phyloP scores from a whole-genome alignment of 1,140 invertebrate genomes.

The Eumaeus atala region DNA sequence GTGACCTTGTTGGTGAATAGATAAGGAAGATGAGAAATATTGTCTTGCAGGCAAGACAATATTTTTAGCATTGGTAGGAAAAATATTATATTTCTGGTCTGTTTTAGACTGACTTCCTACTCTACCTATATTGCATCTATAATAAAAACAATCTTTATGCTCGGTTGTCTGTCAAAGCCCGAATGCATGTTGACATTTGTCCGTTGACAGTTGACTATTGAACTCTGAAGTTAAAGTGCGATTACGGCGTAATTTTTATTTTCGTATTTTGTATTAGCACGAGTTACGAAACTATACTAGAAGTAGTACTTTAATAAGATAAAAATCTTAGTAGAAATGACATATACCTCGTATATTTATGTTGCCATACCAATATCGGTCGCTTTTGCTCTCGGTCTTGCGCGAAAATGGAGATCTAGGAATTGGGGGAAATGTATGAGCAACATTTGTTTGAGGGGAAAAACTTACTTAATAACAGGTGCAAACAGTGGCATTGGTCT shows the following conservation, averaged over 20 bases:
- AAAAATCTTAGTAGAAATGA: slow-evolving; percentile 29
- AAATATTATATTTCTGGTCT: no score
- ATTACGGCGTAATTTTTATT: slow-evolving; percentile 14
- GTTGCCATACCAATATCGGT: slow-evolving; percentile 62
- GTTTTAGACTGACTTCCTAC: no score
- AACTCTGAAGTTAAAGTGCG: not conserved
- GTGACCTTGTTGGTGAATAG: no score
- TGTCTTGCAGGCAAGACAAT: no score
- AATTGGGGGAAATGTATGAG: slow-evolving; percentile 60
- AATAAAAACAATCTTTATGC: not conserved
- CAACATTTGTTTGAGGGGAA: slow-evolving; percentile 61
- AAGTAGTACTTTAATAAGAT: not conserved
- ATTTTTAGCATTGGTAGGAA: no score
- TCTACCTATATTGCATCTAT: no score
- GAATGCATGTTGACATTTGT: not conserved
- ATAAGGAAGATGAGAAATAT: no score
- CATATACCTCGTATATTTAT: slow-evolving; percentile 44
- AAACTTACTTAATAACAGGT: slow-evolving; percentile 84
- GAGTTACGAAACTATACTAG: slow-evolving; percentile 7
- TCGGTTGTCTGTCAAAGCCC: no score
- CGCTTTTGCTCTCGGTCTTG: slow-evolving; percentile 50
- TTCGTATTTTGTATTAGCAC: not conserved
- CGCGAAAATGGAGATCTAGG: slow-evolving; percentile 60
- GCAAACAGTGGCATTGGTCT: slow-evolving; percentile 88
- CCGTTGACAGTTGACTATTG: slow-evolving; percentile 7